These are phyloP conservation scores for Chaunax sp. DNA, from an alignment of 2,797 vertebrate genomes.

Conservation along the genomic window DNA sequence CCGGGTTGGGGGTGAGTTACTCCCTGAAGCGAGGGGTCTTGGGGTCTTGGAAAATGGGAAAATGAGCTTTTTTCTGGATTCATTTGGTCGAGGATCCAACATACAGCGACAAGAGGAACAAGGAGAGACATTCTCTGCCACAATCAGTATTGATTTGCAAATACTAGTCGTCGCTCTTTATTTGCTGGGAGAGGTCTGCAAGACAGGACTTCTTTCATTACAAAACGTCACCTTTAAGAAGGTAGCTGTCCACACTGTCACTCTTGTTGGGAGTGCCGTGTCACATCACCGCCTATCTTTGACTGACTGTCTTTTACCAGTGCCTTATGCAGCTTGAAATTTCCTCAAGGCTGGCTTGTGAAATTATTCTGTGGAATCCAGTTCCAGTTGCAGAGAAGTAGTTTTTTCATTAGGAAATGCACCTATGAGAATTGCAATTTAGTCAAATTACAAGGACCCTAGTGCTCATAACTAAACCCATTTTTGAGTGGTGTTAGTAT, in stretches of 20 bases:
- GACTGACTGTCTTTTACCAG: background rate
- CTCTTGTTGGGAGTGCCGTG: background rate
- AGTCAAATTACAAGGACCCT: slow-evolving; percentile 13
- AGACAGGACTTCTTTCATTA: background rate
- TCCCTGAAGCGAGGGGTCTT: no score
- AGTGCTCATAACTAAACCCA: slow-evolving; percentile 19
- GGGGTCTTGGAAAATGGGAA: no score
- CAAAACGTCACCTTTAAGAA: slow-evolving; percentile 6
- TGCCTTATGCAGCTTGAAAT: slow-evolving; percentile 4
- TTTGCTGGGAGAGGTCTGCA: slow-evolving; percentile 2
- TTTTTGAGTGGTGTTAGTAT: slow-evolving; percentile 10
- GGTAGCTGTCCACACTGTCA: background rate
- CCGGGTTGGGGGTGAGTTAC: no score
- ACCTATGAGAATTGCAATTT: slow-evolving; percentile 17
- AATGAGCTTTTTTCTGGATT: background rate
- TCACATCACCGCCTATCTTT: background rate
- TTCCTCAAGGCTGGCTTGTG: slow-evolving; percentile 29
- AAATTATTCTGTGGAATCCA: slow-evolving; percentile 18
- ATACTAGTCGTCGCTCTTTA: background rate
- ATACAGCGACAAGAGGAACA: background rate
- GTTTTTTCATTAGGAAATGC: slow-evolving; percentile 12
- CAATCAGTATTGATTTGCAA: background rate
- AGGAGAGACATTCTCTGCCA: background rate
- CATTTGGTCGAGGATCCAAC: background rate
- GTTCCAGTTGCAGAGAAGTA: no score